Conservation (phyloP, 1,140 invertebrate genomes). For the Antheraea pernyi region DNA sequence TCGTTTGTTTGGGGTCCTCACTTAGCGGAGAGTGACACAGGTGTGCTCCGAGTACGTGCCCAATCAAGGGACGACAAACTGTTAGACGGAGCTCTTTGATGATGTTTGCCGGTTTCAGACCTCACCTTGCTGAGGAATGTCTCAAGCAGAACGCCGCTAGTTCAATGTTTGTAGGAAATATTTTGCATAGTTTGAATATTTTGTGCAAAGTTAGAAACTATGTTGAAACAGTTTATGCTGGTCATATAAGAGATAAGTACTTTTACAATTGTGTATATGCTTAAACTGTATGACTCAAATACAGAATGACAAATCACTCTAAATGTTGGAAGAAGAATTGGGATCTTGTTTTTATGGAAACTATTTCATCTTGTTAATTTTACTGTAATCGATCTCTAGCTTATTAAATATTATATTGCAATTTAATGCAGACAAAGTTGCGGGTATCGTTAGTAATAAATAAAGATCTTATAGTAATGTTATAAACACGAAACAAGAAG, state of each 20-base stretch:
- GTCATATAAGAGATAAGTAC: neutral
- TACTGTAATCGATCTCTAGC: no score
- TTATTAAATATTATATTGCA: no score
- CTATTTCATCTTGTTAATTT: no score
- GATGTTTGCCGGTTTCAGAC: conserved; percentile 44
- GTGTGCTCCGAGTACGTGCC: conserved; percentile 44
- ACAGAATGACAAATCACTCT: no score
- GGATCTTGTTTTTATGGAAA: no score
- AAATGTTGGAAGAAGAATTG: no score
- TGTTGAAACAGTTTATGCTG: neutral
- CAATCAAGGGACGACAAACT: conserved; percentile 64
- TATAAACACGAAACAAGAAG: no score
- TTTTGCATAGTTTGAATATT: conserved; percentile 7
- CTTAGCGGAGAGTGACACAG: conserved; percentile 55
- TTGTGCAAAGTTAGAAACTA: neutral
- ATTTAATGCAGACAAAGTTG: no score
- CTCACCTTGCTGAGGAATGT: conserved; percentile 13
- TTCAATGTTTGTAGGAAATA: conserved; percentile 3
- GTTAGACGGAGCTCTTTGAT: conserved; percentile 55
- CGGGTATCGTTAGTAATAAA: no score
- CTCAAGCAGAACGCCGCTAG: neutral
- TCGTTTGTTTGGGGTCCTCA: conserved; percentile 55
- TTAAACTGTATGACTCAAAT: no score
- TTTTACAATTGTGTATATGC: no score
- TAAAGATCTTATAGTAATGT: no score